These are phyloP conservation scores for Phylloscopus trochilus DNA, from an alignment of 2,113 vertebrate species.

Conservation along the genomic window DNA sequence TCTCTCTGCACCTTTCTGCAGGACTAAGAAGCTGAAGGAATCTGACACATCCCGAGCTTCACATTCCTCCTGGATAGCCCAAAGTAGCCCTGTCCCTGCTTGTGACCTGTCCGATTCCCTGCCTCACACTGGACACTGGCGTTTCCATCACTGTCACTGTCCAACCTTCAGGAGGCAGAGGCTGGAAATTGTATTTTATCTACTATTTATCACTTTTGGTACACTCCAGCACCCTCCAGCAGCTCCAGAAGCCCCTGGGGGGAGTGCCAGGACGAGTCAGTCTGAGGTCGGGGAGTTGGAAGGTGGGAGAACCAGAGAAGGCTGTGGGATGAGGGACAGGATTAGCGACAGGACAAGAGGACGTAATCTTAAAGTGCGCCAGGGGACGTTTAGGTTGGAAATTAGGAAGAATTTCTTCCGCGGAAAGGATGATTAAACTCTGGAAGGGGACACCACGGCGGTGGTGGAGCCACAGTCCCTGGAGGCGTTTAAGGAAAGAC, in stretches of 20 bases:
- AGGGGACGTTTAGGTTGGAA: not conserved
- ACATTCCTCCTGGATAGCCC: accelerated
- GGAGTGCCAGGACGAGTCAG: accelerated
- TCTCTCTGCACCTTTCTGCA: not conserved
- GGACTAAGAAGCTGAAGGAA: accelerated
- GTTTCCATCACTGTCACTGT: accelerated
- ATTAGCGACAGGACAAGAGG: not conserved
- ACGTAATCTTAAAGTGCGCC: accelerated
- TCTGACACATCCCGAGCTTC: accelerated
- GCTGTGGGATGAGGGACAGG: accelerated
- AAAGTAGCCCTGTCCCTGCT: accelerated
- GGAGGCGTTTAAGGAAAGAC: accelerated
- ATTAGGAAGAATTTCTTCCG: not conserved
- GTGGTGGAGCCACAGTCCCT: not conserved
- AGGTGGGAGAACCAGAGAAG: accelerated
- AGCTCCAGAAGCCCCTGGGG: accelerated
- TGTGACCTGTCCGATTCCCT: accelerated
- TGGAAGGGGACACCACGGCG: not conserved
- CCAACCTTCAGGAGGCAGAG: too few relatives aligned
- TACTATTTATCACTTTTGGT: too few relatives aligned
- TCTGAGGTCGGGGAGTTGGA: accelerated
- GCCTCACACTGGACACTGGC: accelerated
- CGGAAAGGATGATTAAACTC: not conserved
- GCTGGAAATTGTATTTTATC: accelerated
- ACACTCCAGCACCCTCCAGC: too few relatives aligned